Base-by-base conservation (phyloP, 2,797 vertebrate genomes). In the Centropyge bicolor region DNA sequence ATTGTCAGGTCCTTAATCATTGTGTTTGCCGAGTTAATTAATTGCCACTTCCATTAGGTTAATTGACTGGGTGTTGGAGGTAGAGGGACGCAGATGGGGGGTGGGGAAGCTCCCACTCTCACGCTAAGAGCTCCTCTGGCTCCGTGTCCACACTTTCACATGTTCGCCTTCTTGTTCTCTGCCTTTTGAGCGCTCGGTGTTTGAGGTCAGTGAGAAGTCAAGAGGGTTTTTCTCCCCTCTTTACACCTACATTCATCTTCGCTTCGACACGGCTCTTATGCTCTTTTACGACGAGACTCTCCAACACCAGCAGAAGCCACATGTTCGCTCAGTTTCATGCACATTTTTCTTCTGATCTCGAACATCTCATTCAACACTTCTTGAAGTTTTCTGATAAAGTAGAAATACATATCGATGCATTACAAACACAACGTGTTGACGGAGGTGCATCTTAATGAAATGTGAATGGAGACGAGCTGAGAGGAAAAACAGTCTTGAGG, bases 1-100 rank as follows among this genome's bases (percentile, higher is more conserved):
- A 93, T 86, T 91, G 91, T 81, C 88, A 93, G 86, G 31, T 87
- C 73, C 85, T 90, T 85, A 90, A 93, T 93, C 91, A 85, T 76
- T 75, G 67, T 82, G 87, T 92, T 89, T 90, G 89, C 84, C 1
- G 40, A 84, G 80, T 90, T 92, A 91, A 94, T 94, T 92, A 92
- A 93, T 91, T 92, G 89, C 88, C 86, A 85, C 83, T 89, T 93
- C 88, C 91, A 93, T 94, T 93, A 92, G 89, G 91, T 92, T 93
- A 93, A 94, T 86, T 93, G 93, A 87, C 83, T 83, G 22, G 45
- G 51, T 84, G 67, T 84, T 73, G 79, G 84, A 91, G 80, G 91
- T 82, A 81, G 76, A 67, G 35, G 70, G 87, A 81, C 82, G 70
- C 76, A 76, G 77, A 70, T 75, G 88, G 80, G 57, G 66, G 66